Percentiles rank a stretch among this genome's conserved stretches.
These are phyloP conservation scores for Corythornis madagascariensis DNA, from an alignment of 2,113 vertebrate species.

Conservation along the genomic window DNA sequence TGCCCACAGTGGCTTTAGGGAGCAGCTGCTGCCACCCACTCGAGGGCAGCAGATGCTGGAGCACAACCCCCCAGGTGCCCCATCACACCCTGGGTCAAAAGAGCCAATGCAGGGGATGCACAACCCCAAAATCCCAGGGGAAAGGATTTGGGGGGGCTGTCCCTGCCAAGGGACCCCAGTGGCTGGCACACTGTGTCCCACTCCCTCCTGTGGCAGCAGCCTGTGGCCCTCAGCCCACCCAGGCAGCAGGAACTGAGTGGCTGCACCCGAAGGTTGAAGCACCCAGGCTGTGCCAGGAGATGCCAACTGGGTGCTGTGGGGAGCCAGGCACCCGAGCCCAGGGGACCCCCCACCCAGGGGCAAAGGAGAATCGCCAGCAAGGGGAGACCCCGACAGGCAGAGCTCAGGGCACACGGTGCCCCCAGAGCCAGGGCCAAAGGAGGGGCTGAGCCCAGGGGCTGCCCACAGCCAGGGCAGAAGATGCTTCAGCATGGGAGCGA, in stretches of 20 bases:
- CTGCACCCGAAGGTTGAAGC: rapidly evolving
- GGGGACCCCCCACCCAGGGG: neutral
- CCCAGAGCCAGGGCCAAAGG: neutral
- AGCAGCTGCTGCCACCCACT: neutral
- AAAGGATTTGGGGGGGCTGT: neutral
- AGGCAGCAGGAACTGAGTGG: rapidly evolving
- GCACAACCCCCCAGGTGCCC: neutral
- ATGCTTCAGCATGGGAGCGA: neutral
- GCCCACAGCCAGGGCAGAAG: too few species aligned
- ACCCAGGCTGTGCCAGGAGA: neutral
- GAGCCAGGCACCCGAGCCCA: neutral
- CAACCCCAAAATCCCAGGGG: neutral
- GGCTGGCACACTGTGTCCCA: rapidly evolving
- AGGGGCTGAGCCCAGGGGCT: neutral
- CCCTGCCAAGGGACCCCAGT: rapidly evolving
- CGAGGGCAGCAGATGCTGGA: neutral
- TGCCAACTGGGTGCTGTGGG: rapidly evolving
- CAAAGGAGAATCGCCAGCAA: too few species aligned
- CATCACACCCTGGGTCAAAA: rapidly evolving
- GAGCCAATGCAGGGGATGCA: neutral
- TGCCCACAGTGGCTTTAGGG: neutral
- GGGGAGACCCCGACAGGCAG: too few species aligned
- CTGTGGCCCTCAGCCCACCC: neutral
- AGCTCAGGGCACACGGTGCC: neutral
- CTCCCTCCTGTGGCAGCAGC: too few species aligned